phyloP scores from a whole-genome alignment of 2,888 invertebrate species.

The Schizotus pectinicornis region DNA sequence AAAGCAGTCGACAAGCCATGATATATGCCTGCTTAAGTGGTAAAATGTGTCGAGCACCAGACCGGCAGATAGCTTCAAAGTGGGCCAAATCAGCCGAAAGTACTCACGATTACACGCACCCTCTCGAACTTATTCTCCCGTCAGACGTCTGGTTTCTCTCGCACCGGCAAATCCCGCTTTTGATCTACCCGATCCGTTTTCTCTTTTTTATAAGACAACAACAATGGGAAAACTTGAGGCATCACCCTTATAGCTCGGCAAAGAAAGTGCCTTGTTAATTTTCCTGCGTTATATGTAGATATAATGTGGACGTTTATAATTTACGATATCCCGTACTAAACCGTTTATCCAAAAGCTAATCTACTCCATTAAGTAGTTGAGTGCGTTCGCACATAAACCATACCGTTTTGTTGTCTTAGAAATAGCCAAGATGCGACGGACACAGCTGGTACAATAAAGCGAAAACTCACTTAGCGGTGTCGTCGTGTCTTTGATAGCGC shows the following conservation, averaged over 20 bases:
- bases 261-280: not conserved
- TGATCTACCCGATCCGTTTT: too few species aligned
- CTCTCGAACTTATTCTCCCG: conserved; percentile 5
- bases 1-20: conserved; percentile 25
- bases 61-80: conserved; percentile 45
- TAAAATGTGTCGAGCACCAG: conserved; percentile 44
- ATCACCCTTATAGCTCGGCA: conserved; percentile 6
- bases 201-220: too few species aligned
- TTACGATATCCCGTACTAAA: not conserved
- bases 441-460: conserved; percentile 45
- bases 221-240: too few species aligned
- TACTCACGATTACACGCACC: conserved; percentile 34
- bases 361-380: conserved; percentile 28
- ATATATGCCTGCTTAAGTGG: conserved; percentile 45
- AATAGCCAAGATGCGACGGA: conserved; percentile 36
- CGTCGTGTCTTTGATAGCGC: conserved; percentile 42
- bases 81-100: conserved; percentile 41
- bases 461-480: conserved; percentile 42
- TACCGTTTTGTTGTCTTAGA: conserved; percentile 14
- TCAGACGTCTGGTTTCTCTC: conserved; percentile 6
- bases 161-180: too few species aligned
- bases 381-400: conserved; percentile 31
- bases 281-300: not conserved
- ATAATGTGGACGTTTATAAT: not conserved
- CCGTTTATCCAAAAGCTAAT: conserved; percentile 18